Percentiles rank a stretch among this genome's conserved stretches.
These are phyloP conservation scores for Pectinophora gossypiella DNA, from an alignment of 1,140 invertebrate species.

Conservation along the genomic window DNA sequence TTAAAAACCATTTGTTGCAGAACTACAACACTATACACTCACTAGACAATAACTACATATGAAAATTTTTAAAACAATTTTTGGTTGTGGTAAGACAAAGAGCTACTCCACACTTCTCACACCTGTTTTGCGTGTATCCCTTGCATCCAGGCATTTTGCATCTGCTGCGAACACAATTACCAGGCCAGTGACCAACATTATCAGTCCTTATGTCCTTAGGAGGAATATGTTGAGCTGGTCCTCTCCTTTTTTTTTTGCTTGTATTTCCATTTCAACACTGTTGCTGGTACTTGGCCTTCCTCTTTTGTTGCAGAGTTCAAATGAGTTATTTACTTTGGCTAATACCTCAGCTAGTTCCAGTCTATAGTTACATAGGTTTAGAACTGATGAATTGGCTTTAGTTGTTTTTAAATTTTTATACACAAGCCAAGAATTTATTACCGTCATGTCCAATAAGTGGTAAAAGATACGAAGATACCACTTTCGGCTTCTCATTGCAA, in stretches of 20 bases:
- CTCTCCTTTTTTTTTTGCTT: constrained; percentile 35
- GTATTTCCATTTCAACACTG: constrained; percentile 34
- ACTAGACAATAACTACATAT: no score
- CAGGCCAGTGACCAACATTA: constrained; percentile 32
- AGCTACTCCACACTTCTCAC: background rate
- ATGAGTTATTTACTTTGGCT: no score
- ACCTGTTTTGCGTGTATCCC: background rate
- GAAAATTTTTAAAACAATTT: no score
- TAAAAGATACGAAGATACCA: no score
- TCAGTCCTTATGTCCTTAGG: constrained; percentile 37
- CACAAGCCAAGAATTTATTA: no score
- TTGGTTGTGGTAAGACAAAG: no score
- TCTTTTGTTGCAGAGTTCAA: constrained; percentile 37
- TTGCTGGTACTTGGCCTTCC: constrained; percentile 29
- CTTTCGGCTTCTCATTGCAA: no score
- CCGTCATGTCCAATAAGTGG: no score
- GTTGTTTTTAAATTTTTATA: no score
- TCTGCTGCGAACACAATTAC: constrained; percentile 3
- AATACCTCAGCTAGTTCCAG: constrained; percentile 36
- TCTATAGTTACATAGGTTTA: constrained; percentile 33
- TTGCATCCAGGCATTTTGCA: background rate
- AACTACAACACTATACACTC: no score
- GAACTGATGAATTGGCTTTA: no score
- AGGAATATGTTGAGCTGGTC: constrained; percentile 32
- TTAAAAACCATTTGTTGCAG: no score